Evolutionary conservation across 2,888 invertebrate genomes (phyloP), one percentile per base, ranked within the genome.

Genomic region (Argyresthia albistria): DNA sequence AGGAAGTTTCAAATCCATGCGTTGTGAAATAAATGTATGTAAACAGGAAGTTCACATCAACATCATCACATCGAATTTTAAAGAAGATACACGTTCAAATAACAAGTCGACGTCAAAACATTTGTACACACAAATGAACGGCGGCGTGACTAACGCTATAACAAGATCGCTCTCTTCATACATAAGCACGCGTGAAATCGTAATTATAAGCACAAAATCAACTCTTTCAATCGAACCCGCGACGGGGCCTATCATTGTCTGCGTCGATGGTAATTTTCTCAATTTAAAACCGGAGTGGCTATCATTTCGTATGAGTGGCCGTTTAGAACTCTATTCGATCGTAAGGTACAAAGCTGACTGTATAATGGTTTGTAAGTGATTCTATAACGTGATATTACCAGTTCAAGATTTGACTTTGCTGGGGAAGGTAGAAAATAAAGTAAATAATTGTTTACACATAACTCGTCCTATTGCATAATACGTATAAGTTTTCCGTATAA

Each of bases 111-210:
- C 16, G 11, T 45, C 36, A 51, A 46, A 46, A n/a, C 39, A 35
- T 46, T 52, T 67, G 70, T 64, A 72, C 66, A 25, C 25, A 73
- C 70, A 74, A 73, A 72, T 70, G 65, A 64, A 66, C 63, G 64
- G 68, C 83, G 80, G 68, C 83, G 80, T 84, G 81, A 80, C 80
- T 68, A 75, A 79, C 74, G 67, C 68, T 80, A 25, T 81, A 83
- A 78, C 75, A 66, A 75, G 75, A 73, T 72, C 70, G 70, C 71
- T 70, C 70, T 72, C 66, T 72, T 69, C 68, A 72, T 53, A 51
- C 52, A 49, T 77, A 76, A 82, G 70, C 69, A 76, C 69, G 80
- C 81, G 80, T 84, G 80, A 83, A 83, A 81, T 80, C 76, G 70
- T 81, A 74, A 82, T 82, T 81, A 82, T 76, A 65, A 75, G 71